phyloP scores from a whole-genome alignment of 2,888 invertebrate species.

The Melanostoma scalare region DNA sequence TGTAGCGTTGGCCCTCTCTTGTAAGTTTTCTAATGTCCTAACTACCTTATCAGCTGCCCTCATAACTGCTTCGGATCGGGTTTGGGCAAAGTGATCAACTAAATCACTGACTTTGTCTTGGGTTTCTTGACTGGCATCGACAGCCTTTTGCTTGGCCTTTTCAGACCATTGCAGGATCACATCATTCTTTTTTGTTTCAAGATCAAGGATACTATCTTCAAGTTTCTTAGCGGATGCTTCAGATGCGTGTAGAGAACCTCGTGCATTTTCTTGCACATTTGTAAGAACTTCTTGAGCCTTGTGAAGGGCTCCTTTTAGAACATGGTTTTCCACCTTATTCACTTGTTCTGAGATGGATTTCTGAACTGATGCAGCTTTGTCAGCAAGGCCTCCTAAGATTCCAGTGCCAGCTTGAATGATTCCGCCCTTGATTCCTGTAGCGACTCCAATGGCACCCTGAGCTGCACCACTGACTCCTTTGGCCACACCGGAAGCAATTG shows the following conservation, averaged over 20 bases:
- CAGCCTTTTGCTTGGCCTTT: constrained; percentile 20
- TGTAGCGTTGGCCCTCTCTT: constrained; percentile 40
- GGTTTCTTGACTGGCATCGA: constrained; percentile 28
- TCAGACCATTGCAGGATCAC: constrained; percentile 38
- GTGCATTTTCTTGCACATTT: constrained; percentile 6
- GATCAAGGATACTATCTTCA: neutral
- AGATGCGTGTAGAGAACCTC: constrained; percentile 20
- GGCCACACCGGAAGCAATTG: neutral
- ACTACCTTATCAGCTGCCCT: constrained; percentile 31
- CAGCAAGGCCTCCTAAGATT: neutral
- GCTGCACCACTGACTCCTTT: neutral
- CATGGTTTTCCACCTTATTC: neutral
- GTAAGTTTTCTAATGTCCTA: constrained; percentile 19
- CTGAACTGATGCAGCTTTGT: neutral
- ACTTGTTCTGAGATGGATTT: neutral
- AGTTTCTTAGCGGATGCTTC: constrained; percentile 18
- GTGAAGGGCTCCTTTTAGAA: constrained; percentile 10
- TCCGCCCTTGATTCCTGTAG: neutral
- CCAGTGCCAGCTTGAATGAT: neutral
- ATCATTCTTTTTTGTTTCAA: constrained; percentile 16
- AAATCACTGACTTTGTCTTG: constrained; percentile 38
- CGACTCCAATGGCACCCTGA: constrained; percentile 2
- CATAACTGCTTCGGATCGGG: constrained; percentile 19
- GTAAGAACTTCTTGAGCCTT: constrained; percentile 3
- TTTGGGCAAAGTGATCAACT: constrained; percentile 17